A percentile compares a stretch with the other conserved stretches of the same genome.
These are phyloP conservation scores for Microcebus tavaratra DNA, from an alignment of 2,113 vertebrate genomes.

Conservation along the genomic window DNA sequence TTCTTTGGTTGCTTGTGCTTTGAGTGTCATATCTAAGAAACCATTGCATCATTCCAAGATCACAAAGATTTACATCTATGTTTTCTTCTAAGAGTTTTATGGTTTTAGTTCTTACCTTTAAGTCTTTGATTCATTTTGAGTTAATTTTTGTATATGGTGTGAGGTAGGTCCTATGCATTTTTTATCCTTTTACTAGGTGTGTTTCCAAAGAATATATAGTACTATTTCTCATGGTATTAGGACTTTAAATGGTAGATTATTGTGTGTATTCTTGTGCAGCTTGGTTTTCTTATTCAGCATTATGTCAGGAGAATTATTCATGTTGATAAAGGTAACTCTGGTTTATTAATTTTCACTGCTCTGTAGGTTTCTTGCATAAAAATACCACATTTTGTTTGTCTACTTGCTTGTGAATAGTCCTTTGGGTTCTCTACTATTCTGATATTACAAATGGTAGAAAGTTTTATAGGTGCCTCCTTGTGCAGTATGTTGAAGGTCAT, in stretches of 20 bases:
- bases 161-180: background rate
- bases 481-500: background rate
- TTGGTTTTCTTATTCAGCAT: slow-evolving; percentile 19
- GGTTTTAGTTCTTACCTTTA: background rate
- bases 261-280: background rate
- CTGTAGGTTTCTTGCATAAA: slow-evolving; percentile 2
- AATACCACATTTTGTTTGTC: background rate
- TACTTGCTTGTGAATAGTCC: background rate
- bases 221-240: background rate
- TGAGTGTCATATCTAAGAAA: background rate
- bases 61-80: background rate
- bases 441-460: background rate
- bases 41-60: background rate
- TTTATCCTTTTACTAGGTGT: background rate
- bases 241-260: background rate
- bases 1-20: slow-evolving; percentile 18
- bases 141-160: background rate
- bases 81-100: background rate
- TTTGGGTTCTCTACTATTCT: background rate
- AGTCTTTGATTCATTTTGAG: background rate
- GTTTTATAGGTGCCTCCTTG: background rate
- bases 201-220: background rate
- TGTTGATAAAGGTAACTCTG: background rate
- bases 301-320: background rate
- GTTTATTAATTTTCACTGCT: background rate